Evolutionary conservation across 2,113 vertebrate species (phyloP), one percentile per base, ranked within the genome.

Genomic region (Delphinus delphis): DNA sequence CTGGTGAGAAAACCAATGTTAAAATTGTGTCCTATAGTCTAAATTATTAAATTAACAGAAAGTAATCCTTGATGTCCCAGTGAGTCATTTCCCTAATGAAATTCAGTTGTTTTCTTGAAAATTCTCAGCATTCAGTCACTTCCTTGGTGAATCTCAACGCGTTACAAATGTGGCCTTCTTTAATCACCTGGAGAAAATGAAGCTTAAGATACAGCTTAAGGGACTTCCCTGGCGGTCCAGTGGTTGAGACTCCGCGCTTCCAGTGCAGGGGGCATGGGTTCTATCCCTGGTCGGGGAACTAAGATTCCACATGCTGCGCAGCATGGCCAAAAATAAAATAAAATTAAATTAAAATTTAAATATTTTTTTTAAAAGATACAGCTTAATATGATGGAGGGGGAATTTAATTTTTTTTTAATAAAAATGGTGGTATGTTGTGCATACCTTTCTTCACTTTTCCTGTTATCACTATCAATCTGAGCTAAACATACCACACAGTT

Each of bases 71-170:
- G 55, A n/a, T 92, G 44, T 47, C 50, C 33, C 68, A 23, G 26
- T 93, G 6, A 93, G 28, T 92, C 14, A 21, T 80, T 94, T 94
- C 15, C 77, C 79, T 84, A 55, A 79, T 94, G 67, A 87, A 41
- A 70, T 70, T 90, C 28, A n/a, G 47, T 67, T 33, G 44, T 65
- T 79, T 92, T 87, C 44, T 81, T 83, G 33, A 8, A 92, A 82
- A 70, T 94, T 93, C n/a, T 88, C 12, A 60, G 25, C 67, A 71
- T 25, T 95, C 31, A 90, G 12, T 83, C 26, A 41, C 85, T 94
- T 91, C 36, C 44, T 92, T 79, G 9, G n/a, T 95, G 31, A 92
- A 81, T 80, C 26, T 89, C 58, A 94, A 17, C 31, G 70, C 38
- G 36, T 70, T 81, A 92, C 7, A 94, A 90, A 79, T 13, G 26